Percentiles rank a stretch among this genome's conserved stretches.
These are phyloP conservation scores for Sylvia atricapilla DNA, from an alignment of 2,113 vertebrate genomes.

Conservation along the genomic window DNA sequence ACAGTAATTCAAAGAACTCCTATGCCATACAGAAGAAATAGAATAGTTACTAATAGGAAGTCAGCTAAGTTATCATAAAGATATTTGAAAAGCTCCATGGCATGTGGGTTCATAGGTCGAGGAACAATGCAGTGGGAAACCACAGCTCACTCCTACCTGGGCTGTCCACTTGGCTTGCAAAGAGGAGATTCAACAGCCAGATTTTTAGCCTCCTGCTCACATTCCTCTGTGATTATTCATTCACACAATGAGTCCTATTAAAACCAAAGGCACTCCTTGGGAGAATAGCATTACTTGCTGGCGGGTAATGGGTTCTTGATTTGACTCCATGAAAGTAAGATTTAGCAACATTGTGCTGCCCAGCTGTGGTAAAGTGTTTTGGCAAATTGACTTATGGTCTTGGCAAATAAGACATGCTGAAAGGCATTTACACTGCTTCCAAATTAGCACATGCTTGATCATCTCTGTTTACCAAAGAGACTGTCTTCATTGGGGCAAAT, in stretches of 20 bases:
- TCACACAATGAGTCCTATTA: background rate
- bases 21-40: background rate
- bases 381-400: background rate
- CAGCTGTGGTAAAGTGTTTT: background rate
- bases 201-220: background rate
- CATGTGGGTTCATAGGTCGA: background rate
- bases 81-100: background rate
- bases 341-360: background rate
- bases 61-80: background rate
- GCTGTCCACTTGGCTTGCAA: background rate
- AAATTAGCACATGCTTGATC: background rate
- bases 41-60: background rate
- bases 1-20: constrained; percentile 43
- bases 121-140: background rate
- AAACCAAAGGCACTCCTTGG: constrained; percentile 7
- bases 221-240: constrained; percentile 30
- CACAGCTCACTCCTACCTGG: background rate
- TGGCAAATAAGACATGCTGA: background rate
- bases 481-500: background rate
- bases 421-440: background rate
- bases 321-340: background rate
- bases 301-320: background rate
- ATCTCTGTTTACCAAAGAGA: background rate
- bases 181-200: background rate
- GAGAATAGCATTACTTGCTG: background rate